phyloP scores from a whole-genome alignment of 2,797 vertebrate genomes.

The Dallia pectoralis region DNA sequence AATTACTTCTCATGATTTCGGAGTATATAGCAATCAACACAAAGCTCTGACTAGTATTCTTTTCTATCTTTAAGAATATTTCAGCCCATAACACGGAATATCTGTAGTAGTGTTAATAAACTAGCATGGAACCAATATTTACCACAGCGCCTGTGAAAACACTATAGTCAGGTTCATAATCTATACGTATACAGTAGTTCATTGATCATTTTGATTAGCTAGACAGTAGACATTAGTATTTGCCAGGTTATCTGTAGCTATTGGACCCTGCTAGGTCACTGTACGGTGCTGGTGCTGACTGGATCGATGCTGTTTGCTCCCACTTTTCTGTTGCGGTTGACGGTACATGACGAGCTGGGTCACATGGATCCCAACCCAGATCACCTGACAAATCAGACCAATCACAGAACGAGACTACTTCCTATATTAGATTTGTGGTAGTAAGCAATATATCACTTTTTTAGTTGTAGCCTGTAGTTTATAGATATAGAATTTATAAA shows the following conservation, averaged over 20 bases:
- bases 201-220: background rate
- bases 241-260: background rate
- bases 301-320: slow-evolving; percentile 96
- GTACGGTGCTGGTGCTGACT: slow-evolving; percentile 82
- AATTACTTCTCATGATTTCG: background rate
- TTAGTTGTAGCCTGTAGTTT: background rate
- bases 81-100: background rate
- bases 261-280: slow-evolving; percentile 60
- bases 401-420: slow-evolving; percentile 3
- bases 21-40: background rate
- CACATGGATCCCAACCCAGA: slow-evolving; percentile 87
- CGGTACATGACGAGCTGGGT: slow-evolving; percentile 93
- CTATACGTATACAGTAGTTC: background rate
- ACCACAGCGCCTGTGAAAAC: background rate
- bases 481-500: slow-evolving; percentile 9
- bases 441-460: background rate
- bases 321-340: slow-evolving; percentile 99
- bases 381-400: slow-evolving; percentile 44
- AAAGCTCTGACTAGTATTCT: background rate
- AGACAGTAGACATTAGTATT: background rate
- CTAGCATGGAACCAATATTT: background rate
- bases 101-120: background rate
- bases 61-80: background rate
- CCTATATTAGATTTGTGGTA: background rate
- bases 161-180: too few species aligned